Evolutionary conservation across 1,140 invertebrate species (phyloP).

Genomic region (Polypedilum pembai): DNA sequence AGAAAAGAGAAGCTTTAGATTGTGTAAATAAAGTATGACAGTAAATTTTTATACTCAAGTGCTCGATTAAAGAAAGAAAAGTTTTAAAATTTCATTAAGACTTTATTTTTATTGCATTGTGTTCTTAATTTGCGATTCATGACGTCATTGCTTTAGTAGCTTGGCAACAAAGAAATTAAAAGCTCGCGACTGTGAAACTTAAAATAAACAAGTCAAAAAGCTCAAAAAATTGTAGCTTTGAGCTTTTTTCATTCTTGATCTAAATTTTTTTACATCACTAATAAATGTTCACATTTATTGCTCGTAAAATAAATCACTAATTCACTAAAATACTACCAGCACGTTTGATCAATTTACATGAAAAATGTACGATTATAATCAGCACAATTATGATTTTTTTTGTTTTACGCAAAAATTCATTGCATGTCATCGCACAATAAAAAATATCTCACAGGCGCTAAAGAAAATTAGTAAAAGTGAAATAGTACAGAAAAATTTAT

Average conservation of each 20-base stretch:
- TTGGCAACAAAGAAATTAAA: not conserved
- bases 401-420: not conserved
- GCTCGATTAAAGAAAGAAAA: not conserved
- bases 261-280: not conserved
- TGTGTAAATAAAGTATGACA: no score
- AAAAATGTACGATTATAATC: no score
- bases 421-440: not conserved
- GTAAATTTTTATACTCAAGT: no score
- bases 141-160: not conserved
- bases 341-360: slow-evolving; percentile 11
- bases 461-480: not conserved
- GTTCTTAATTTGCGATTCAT: not conserved
- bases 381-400: no score
- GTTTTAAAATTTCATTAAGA: not conserved
- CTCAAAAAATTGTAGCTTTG: not conserved
- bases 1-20: no score
- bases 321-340: no score
- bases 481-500: not conserved
- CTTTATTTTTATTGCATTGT: not conserved
- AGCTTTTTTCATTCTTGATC: not conserved
- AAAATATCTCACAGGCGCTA: not conserved
- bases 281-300: no score
- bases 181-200: not conserved
- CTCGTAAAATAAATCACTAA: no score
- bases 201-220: slow-evolving; percentile 5